Conservation (phyloP, 2,797 vertebrate species). For the Lepidocolaptes lacrymiger region DNA sequence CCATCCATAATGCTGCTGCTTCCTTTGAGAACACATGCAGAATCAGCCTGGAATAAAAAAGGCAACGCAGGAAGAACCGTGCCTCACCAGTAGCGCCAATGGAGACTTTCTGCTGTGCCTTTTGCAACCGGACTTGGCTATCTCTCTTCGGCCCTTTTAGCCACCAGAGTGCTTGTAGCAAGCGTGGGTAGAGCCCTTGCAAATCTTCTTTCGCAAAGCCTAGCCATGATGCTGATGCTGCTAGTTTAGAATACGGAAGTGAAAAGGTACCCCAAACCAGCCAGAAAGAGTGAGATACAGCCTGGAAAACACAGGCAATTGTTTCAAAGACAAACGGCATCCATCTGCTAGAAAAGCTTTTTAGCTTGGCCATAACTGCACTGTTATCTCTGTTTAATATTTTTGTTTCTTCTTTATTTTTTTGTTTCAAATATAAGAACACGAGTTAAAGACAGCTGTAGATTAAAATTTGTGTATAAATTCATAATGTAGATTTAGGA, state of each 20-base stretch:
- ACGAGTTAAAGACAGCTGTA: neutral
- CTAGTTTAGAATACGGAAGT: neutral
- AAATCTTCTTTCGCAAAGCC: too few species aligned
- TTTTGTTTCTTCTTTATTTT: neutral
- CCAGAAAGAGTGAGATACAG: neutral
- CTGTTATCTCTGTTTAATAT: neutral
- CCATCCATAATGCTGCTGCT: too few species aligned
- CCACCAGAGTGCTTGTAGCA: too few species aligned
- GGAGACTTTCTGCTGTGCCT: too few species aligned
- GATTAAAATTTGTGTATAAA: neutral
- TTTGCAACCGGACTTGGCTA: too few species aligned
- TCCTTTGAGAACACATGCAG: too few species aligned
- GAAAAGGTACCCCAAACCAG: neutral
- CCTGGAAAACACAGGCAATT: neutral
- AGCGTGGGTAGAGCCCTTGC: too few species aligned
- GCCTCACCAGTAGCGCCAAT: too few species aligned
- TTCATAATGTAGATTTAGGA: neutral
- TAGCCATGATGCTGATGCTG: too few species aligned
- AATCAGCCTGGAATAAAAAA: too few species aligned
- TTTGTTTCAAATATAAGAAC: neutral
- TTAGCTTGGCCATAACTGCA: neutral
- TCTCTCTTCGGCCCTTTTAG: too few species aligned
- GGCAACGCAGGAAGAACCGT: too few species aligned
- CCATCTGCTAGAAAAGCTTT: neutral
- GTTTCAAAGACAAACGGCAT: neutral